These are phyloP conservation scores for Sebastes steindachneri DNA, from an alignment of 2,797 vertebrate species.

Conservation along the genomic window DNA sequence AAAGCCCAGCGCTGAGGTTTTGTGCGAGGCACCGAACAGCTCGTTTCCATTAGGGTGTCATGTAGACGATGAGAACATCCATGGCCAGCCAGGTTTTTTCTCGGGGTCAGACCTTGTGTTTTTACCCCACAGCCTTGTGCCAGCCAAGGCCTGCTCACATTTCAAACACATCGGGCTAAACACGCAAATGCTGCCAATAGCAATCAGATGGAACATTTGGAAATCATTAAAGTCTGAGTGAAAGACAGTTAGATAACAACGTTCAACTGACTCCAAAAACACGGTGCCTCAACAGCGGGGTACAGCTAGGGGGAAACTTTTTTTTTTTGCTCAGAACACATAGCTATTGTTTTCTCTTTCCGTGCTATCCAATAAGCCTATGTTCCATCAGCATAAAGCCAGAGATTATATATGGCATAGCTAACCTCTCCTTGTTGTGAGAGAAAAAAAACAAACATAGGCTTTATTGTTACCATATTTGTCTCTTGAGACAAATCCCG, in stretches of 20 bases:
- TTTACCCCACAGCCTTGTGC: slow-evolving; percentile 46
- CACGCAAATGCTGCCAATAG: slow-evolving; percentile 54
- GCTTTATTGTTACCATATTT: slow-evolving; percentile 63
- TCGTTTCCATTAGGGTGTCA: slow-evolving; percentile 37
- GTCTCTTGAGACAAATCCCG: slow-evolving; percentile 41
- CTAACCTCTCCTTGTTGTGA: slow-evolving; percentile 35
- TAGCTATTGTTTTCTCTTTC: slow-evolving; percentile 67
- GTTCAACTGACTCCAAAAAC: slow-evolving; percentile 58
- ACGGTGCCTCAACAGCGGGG: slow-evolving; percentile 53
- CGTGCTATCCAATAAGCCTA: slow-evolving; percentile 29
- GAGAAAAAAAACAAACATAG: slow-evolving; percentile 34
- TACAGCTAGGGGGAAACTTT: slow-evolving; percentile 35
- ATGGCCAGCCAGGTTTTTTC: background rate
- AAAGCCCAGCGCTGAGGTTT: background rate
- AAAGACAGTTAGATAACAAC: slow-evolving; percentile 68
- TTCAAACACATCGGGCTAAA: slow-evolving; percentile 62
- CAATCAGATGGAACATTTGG: slow-evolving; percentile 80
- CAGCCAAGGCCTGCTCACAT: slow-evolving; percentile 50
- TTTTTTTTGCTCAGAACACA: slow-evolving; percentile 49
- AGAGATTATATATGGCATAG: slow-evolving; percentile 48
- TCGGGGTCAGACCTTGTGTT: slow-evolving; percentile 35
- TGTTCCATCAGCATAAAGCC: slow-evolving; percentile 42
- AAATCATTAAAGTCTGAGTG: slow-evolving; percentile 70
- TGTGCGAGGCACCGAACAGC: slow-evolving; percentile 32
- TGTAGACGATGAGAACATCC: slow-evolving; percentile 7